Base-by-base conservation (phyloP, 1,140 invertebrate species). In the Pseudomyrmex pallidus region DNA sequence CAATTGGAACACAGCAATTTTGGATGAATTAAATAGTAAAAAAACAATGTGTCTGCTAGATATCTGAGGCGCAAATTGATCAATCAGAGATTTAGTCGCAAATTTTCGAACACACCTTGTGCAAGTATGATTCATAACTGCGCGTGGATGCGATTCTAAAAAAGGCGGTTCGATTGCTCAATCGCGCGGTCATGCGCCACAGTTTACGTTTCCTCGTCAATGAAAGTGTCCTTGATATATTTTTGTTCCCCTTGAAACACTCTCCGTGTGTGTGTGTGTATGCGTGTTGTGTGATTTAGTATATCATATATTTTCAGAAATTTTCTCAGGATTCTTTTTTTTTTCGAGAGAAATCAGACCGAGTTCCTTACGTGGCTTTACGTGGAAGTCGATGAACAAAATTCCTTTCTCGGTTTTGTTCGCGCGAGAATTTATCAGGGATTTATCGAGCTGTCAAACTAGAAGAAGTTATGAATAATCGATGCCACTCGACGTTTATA, bases 401-500 rank as follows among this genome's bases (percentile, higher is more conserved):
- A 2, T 22, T 15, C 0, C 35, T 4, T 7, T 35, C 25, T 35
- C 35, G 5, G 0, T 50, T 78, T 78, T 52, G 54, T 80, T 64
- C 12, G 17, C 17, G n/a, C 20, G 35, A 3, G n/a, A 20, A 20
- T 44, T 44, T 15, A 7, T 44, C 7, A 35, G 17, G 54, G 44
- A 87, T 87, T 83, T 83, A 83, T 83, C 57, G 35, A n/a, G 57
- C 15, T 10, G 52, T 52, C 52, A 46, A 13, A 52, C 22, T 67
- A 20, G 35, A 20, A 22, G 64, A 15, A 35, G 35, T 0, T 35
- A 5, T 83, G 85, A 87, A n/a, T 35, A 80, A 86, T 73, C 46
- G 78, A 82, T 82, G 61, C 13, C n/a, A 66, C 15, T n/a, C 83
- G 77, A 87, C 83, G 86, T 82, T 86, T 83, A 61, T 70, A 76